Percentiles rank a stretch among this genome's conserved stretches.
Conservation (phyloP, 2,797 vertebrate genomes). For the Pristis pectinata region DNA sequence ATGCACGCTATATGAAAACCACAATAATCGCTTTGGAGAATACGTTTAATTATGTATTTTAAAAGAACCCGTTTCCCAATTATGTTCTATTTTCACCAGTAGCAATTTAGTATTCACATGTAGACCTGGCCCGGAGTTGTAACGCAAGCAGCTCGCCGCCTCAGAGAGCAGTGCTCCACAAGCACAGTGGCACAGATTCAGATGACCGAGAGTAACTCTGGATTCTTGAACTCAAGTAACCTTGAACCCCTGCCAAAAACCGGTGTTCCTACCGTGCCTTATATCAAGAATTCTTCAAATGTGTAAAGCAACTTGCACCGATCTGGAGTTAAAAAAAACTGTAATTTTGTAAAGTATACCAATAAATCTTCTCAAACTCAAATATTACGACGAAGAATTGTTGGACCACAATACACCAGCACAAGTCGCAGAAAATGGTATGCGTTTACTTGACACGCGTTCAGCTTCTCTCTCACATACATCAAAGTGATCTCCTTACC, state of each 20-base stretch:
- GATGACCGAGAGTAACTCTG: not conserved
- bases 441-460: not conserved
- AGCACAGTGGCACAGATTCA: not conserved
- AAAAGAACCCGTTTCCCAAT: not conserved
- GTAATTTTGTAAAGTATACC: not conserved
- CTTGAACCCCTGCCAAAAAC: not conserved
- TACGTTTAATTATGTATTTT: not conserved
- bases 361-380: not conserved
- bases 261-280: not conserved
- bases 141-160: not conserved
- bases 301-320: not conserved
- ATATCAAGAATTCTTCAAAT: not conserved
- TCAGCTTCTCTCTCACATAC: not conserved
- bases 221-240: conserved; percentile 22
- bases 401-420: not conserved
- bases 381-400: not conserved
- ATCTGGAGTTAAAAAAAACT: not conserved
- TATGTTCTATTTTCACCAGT: not conserved
- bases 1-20: not conserved
- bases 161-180: not conserved
- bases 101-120: not conserved
- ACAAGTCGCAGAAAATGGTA: not conserved
- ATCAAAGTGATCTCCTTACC: conserved; percentile 57
- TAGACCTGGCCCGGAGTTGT: not conserved
- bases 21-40: not conserved